A percentile compares a stretch with the other conserved stretches of the same genome.
Conservation (phyloP, 1,140 invertebrate species). For the Holotrichia oblita region DNA sequence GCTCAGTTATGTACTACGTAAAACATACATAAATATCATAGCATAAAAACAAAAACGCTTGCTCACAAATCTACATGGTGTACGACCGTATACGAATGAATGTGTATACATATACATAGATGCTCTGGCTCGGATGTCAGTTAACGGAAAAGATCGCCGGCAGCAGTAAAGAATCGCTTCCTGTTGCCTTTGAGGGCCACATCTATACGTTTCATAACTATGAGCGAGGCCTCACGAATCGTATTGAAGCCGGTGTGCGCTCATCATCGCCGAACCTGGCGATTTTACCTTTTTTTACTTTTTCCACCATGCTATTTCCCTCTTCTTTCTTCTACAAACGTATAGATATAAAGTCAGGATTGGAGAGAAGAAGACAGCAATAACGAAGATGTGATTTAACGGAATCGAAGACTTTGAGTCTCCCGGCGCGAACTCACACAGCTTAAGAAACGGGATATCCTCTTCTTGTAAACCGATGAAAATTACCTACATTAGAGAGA, state of each 20-base stretch:
- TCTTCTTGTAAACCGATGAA: constrained; percentile 24
- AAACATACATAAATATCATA: too few relatives aligned
- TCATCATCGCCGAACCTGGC: background rate
- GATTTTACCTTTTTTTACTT: constrained; percentile 2
- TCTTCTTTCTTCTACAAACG: background rate
- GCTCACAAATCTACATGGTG: background rate
- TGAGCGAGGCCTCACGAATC: background rate
- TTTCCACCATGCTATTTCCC: background rate
- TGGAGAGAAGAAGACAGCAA: background rate
- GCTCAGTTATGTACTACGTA: too few relatives aligned
- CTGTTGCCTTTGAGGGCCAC: constrained; percentile 34
- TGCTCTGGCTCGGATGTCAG: constrained; percentile 31
- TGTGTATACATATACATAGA: background rate
- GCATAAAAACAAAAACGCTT: background rate
- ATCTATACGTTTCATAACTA: constrained; percentile 28
- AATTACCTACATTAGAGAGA: constrained; percentile 24
- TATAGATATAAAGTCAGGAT: background rate
- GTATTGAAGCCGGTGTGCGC: background rate
- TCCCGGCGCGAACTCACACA: background rate
- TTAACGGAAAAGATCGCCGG: constrained; percentile 37
- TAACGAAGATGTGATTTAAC: constrained; percentile 26
- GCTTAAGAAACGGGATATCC: constrained; percentile 24
- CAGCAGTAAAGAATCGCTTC: constrained; percentile 38
- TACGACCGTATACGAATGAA: background rate
- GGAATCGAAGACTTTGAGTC: background rate